Base-by-base conservation (phyloP, 2,888 invertebrate genomes). In the Nephrotoma appendiculata region DNA sequence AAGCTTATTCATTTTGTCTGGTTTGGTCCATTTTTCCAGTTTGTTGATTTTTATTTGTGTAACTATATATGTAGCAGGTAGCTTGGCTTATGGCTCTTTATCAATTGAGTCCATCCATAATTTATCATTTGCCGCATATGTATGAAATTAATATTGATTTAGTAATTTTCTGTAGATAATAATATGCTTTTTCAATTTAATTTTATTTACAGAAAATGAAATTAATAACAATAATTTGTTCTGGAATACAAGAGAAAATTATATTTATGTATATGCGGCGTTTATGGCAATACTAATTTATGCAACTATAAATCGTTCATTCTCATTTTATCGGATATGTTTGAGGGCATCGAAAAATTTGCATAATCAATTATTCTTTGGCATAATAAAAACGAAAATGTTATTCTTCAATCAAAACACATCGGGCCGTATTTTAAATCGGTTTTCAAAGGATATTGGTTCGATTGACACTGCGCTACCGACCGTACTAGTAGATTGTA, bases 371-470 rank as follows among this genome's bases (percentile, higher is more conserved):
- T 94, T 95, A 94, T 94, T 95, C 89, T 89, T 90, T 5, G 91
- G 93, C 85, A 92, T 95, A 2, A 92, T 94, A 41, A 90, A 93
- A 44, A 92, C 94, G 0, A 93, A 93, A 0, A 93, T 94, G 90
- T 90, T 91, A 85, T 95, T 95, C 90, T 95, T 95, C 90, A 94
- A 94, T 89, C 92, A 91, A 1, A 95, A 95, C 89, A 93, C 94
- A 5, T 92, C 92, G 0, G 92, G 92, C 3, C 90, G 92, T 19
- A 92, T 95, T 87, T 90, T 95, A 48, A 95, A 94, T 90, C 91
- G 95, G 85, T 94, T 95, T 89, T 93, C 94, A 6, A 95, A 94
- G 89, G 95, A 95, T 89, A 92, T 94, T 89, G 94, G 92, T 0
- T 90, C 92, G 0, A 91, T 92, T 31, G 92, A 92, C 88, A 92